Conservation (phyloP, 2,113 vertebrate species). For the Corvus moneduloides region DNA sequence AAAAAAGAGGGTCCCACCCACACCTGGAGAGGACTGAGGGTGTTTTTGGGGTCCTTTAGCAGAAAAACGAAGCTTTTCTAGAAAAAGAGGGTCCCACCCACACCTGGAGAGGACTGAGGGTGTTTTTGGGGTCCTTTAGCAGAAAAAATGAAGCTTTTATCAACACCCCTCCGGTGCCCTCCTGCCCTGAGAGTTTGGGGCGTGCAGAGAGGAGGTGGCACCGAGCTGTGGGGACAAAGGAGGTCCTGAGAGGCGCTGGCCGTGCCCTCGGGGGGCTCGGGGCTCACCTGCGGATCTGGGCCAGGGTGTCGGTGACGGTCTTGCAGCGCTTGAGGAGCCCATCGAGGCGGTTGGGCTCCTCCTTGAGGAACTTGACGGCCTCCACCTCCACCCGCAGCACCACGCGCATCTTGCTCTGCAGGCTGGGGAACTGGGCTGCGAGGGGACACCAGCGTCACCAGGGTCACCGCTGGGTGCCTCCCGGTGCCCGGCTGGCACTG, state of each 20-base stretch:
- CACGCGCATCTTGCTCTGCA: conserved; percentile 98
- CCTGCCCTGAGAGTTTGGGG: background rate
- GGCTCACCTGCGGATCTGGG: conserved; percentile 78
- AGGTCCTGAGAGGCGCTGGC: background rate
- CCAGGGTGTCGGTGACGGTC: conserved; percentile 83
- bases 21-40: background rate
- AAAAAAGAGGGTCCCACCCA: background rate
- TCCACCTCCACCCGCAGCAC: conserved; percentile 97
- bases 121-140: background rate
- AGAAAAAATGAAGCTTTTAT: background rate
- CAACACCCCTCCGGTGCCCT: too few relatives aligned
- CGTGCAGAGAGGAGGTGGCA: too few relatives aligned
- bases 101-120: background rate
- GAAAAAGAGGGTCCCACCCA: background rate
- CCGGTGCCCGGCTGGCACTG: accelerated
- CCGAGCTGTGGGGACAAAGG: background rate
- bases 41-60: background rate
- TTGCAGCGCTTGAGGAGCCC: conserved; percentile 95
- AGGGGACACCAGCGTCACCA: background rate
- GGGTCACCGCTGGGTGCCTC: accelerated
- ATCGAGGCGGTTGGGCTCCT: conserved; percentile 93
- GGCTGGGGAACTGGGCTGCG: conserved; percentile 92
- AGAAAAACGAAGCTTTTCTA: background rate
- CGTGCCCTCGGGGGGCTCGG: background rate
- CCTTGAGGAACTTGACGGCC: conserved; percentile 97